A percentile compares a stretch with the other conserved stretches of the same genome.
These are phyloP conservation scores for Phasia obesa DNA, from an alignment of 2,888 invertebrate species.

Conservation along the genomic window DNA sequence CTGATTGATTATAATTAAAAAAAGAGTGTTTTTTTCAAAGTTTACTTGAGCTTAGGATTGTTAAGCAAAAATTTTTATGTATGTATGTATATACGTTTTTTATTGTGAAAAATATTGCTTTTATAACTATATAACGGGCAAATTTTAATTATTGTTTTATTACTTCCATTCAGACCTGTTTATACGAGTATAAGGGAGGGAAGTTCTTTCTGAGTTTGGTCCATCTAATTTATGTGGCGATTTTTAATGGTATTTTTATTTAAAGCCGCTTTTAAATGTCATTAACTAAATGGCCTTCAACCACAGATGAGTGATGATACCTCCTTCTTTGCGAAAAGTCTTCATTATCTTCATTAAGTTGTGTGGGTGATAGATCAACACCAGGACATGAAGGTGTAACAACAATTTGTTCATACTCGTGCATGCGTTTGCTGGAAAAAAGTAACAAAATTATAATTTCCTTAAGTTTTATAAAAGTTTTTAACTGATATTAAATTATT, in stretches of 20 bases:
- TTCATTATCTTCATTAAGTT: constrained; percentile 96
- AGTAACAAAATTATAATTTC: background rate
- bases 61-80: constrained; percentile 63
- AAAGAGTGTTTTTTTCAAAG: constrained; percentile 29
- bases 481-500: too few species aligned
- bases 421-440: constrained; percentile 86
- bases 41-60: constrained; percentile 57
- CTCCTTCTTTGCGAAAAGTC: constrained; percentile 96
- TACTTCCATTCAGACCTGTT: constrained; percentile 17
- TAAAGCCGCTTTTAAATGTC: constrained; percentile 74
- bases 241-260: constrained; percentile 14
- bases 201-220: constrained; percentile 44
- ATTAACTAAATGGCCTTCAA: constrained; percentile 84
- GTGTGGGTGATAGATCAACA: constrained; percentile 90
- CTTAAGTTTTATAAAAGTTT: too few species aligned
- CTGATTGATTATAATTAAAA: constrained; percentile 48
- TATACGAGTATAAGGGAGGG: constrained; percentile 28
- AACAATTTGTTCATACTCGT: constrained; percentile 93
- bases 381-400: constrained; percentile 92
- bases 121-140: constrained; percentile 56
- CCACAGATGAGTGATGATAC: constrained; percentile 95
- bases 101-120: constrained; percentile 68
- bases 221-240: constrained; percentile 39
- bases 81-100: constrained; percentile 23
- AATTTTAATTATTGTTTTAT: constrained; percentile 46